phyloP scores from a whole-genome alignment of 2,797 vertebrate species.

The Peromyscus attwateri region DNA sequence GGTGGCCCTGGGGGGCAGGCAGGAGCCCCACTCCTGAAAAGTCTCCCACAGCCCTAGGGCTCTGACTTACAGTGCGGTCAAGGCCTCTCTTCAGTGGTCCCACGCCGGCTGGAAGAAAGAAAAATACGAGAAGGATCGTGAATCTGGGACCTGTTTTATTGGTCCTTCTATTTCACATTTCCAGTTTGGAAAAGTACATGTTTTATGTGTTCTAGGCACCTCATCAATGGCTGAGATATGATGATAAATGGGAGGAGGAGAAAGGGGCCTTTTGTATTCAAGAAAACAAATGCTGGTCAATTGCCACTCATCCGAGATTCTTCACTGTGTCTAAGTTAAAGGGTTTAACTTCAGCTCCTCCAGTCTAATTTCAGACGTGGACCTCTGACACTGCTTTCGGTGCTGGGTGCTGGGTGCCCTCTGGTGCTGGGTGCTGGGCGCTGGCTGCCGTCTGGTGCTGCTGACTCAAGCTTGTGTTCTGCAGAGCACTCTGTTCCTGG shows the following conservation, averaged over 20 bases:
- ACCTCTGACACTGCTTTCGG: rapidly evolving
- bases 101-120: background rate
- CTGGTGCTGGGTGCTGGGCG: background rate
- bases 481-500: background rate
- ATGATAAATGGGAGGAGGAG: background rate
- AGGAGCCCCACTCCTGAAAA: background rate
- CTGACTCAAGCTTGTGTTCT: background rate
- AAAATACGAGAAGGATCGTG: background rate
- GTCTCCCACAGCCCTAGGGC: background rate
- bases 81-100: background rate
- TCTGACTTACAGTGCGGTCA: rapidly evolving
- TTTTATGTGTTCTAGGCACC: background rate
- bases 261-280: background rate
- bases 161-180: conserved; percentile 39
- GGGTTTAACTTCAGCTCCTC: background rate
- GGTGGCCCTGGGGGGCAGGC: background rate
- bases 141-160: conserved; percentile 46
- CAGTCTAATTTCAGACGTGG: background rate
- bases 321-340: background rate
- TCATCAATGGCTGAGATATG: background rate
- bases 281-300: background rate
- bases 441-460: background rate
- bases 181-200: conserved; percentile 60
- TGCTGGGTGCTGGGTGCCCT: background rate
- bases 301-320: background rate